A percentile compares a stretch with the other conserved stretches of the same genome.
These are phyloP conservation scores for Macheiramphus alcinus DNA, from an alignment of 2,113 vertebrate genomes.

Conservation along the genomic window DNA sequence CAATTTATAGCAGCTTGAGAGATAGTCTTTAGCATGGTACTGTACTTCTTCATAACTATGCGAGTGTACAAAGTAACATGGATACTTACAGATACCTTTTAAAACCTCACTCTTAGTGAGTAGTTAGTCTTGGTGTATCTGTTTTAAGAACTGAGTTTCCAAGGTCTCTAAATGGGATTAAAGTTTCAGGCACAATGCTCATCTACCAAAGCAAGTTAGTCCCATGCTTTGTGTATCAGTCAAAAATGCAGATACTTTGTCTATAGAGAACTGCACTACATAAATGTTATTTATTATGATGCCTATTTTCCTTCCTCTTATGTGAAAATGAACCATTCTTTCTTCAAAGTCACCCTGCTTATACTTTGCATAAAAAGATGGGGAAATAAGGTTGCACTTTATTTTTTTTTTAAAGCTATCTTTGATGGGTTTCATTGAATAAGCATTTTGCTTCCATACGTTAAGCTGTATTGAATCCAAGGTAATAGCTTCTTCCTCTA, in stretches of 20 bases:
- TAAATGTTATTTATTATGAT: neutral
- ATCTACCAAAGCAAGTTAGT: neutral
- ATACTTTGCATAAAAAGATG: neutral
- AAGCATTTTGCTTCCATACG: accelerated
- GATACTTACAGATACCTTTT: neutral
- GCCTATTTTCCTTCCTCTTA: neutral
- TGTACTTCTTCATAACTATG: no score
- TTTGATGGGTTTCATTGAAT: neutral
- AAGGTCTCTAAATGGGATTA: neutral
- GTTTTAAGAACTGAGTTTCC: neutral
- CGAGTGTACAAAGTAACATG: accelerated
- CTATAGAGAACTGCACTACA: neutral
- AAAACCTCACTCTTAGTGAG: neutral
- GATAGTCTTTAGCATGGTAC: accelerated
- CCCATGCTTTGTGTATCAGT: neutral
- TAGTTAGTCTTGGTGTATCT: accelerated
- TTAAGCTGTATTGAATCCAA: neutral
- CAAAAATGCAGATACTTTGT: neutral
- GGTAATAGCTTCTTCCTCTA: neutral
- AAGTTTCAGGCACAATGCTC: neutral
- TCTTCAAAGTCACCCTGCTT: neutral
- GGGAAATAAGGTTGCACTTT: neutral
- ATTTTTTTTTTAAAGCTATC: neutral
- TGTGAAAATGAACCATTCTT: neutral
- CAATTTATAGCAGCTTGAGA: neutral